Conservation (phyloP, 2,888 invertebrate genomes). For the Calameuta idolon region DNA sequence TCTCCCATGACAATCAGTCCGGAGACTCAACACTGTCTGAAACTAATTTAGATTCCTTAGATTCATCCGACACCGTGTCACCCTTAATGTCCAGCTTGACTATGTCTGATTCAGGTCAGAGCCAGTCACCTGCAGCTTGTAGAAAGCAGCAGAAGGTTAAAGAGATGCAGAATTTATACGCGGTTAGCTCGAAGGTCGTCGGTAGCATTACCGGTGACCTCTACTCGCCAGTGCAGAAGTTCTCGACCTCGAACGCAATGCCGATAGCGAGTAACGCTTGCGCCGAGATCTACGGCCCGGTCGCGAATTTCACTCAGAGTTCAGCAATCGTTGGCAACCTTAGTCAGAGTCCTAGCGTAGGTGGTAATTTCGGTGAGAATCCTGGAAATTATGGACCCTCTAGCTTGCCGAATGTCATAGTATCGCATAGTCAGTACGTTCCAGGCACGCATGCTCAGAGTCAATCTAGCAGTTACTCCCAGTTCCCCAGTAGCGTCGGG, state of each 20-base stretch:
- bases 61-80: conserved; percentile 55
- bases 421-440: conserved; percentile 31
- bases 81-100: conserved; percentile 60
- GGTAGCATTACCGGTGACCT: conserved; percentile 49
- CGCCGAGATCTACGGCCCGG: conserved; percentile 62
- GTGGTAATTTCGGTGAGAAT: conserved; percentile 54
- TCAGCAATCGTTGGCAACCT: conserved; percentile 62
- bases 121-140: conserved; percentile 50
- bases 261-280: conserved; percentile 27
- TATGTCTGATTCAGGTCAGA: conserved; percentile 53
- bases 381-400: conserved; percentile 46
- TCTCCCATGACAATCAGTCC: conserved; percentile 51
- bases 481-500: conserved; percentile 22
- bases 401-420: conserved; percentile 38
- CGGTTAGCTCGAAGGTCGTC: conserved; percentile 54
- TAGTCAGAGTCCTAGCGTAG: conserved; percentile 56
- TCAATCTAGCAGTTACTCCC: conserved; percentile 29
- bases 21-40: conserved; percentile 54
- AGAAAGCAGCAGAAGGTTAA: conserved; percentile 57
- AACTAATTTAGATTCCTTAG: conserved; percentile 57
- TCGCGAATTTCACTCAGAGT: conserved; percentile 62
- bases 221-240: conserved; percentile 60
- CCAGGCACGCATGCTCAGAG: conserved; percentile 34
- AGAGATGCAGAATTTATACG: conserved; percentile 61
- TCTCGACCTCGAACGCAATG: conserved; percentile 34